phyloP scores from a whole-genome alignment of 1,140 invertebrate genomes.

The Cyclina sinensis region DNA sequence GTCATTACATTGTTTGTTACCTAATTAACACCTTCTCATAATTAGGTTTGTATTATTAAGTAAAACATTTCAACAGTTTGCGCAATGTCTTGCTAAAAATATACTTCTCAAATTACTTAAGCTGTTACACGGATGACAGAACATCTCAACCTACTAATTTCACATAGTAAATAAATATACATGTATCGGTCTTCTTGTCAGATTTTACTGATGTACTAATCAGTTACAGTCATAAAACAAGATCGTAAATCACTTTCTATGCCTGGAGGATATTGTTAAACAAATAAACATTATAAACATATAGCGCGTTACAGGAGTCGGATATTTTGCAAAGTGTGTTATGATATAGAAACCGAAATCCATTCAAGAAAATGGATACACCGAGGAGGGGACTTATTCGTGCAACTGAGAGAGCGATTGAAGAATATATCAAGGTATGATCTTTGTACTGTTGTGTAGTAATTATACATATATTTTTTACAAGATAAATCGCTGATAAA shows the following conservation, averaged over 20 bases:
- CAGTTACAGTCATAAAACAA: constrained; percentile 9
- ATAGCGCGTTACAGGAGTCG: neutral
- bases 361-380: neutral
- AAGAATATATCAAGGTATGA: constrained; percentile 28
- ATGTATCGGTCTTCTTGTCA: neutral
- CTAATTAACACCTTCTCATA: no score
- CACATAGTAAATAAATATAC: neutral
- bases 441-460: no score
- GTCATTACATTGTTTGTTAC: no score
- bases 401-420: constrained; percentile 20
- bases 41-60: no score
- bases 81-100: no score
- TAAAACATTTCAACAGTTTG: no score
- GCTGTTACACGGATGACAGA: neutral
- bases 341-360: neutral
- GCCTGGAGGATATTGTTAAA: neutral
- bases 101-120: neutral
- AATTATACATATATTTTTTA: no score
- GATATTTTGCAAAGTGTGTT: neutral
- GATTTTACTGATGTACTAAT: constrained; percentile 6
- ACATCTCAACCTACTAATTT: neutral
- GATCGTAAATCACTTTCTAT: neutral
- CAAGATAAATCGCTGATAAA: no score
- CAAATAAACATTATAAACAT: neutral
- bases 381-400: constrained; percentile 27